phyloP scores from a whole-genome alignment of 92 coral and sea anemone species.

The Palythoa heliodiscus region DNA sequence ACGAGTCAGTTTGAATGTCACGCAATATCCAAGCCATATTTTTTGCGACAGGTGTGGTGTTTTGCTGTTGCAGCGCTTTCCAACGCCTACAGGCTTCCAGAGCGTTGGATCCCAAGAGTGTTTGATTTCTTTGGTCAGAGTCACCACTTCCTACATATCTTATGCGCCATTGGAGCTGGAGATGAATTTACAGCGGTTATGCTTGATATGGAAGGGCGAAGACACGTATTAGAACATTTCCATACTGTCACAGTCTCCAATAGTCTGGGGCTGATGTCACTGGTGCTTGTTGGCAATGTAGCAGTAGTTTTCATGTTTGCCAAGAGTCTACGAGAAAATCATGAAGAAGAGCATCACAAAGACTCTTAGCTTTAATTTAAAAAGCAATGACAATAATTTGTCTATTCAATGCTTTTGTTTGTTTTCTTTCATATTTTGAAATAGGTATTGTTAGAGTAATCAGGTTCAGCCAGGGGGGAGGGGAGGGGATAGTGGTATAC shows the following conservation, averaged over 20 bases:
- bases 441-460: neutral
- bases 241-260: conserved; percentile 66
- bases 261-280: conserved; percentile 57
- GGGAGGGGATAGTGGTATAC: no score
- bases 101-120: conserved; percentile 71
- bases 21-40: conserved; percentile 68
- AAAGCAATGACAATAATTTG: neutral
- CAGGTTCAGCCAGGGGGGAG: no score
- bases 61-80: conserved; percentile 81
- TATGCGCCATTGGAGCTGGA: conserved; percentile 80
- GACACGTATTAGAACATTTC: conserved; percentile 38
- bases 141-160: conserved; percentile 91
- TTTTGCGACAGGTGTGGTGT: conserved; percentile 76
- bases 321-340: conserved; percentile 26
- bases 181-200: conserved; percentile 83
- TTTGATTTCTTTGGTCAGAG: conserved; percentile 95
- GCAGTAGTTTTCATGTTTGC: conserved; percentile 63
- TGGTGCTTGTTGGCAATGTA: conserved; percentile 60
- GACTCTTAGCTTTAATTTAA: conserved; percentile 1
- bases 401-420: no score
- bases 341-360: conserved; percentile 42
- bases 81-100: conserved; percentile 82
- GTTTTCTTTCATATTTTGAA: neutral
- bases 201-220: conserved; percentile 78
- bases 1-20: conserved; percentile 73